Conservation (phyloP, 1,140 invertebrate species). For the Leptinotarsa lineolata region DNA sequence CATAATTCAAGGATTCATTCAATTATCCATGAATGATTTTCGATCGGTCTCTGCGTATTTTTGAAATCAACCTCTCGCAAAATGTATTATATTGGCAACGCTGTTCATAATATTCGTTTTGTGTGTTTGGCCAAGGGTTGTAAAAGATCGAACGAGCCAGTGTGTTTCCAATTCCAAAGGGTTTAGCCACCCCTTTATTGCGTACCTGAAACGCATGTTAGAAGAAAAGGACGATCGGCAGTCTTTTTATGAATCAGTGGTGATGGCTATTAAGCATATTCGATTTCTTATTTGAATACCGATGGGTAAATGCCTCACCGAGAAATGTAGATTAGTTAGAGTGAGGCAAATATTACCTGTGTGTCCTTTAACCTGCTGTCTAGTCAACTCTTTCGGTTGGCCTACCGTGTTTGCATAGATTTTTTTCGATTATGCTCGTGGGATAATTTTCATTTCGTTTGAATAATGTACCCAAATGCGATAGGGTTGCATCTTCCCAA, state of each 20-base stretch:
- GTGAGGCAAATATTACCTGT: conserved; percentile 33
- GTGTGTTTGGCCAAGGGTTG: background rate
- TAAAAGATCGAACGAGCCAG: background rate
- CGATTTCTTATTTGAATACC: conserved; percentile 55
- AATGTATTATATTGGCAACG: no score
- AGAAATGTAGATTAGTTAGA: conserved; percentile 53
- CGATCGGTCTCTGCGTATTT: no score
- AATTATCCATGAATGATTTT: no score
- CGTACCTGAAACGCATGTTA: background rate
- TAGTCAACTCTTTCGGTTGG: conserved; percentile 22
- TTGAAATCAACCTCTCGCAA: no score
- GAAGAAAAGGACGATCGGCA: conserved; percentile 34
- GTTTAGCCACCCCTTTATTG: conserved; percentile 2
- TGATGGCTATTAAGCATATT: conserved; percentile 53
- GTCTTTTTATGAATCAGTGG: conserved; percentile 42
- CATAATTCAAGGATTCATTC: no score
- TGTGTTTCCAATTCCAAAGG: background rate
- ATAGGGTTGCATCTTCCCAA: background rate
- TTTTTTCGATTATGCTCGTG: conserved; percentile 43
- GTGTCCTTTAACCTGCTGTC: background rate
- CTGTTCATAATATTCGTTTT: background rate
- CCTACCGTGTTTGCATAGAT: conserved; percentile 42
- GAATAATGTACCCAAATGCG: conserved; percentile 2
- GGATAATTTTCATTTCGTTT: conserved; percentile 45
- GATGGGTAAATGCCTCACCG: conserved; percentile 49